Evolutionary conservation across 1,140 invertebrate genomes (phyloP), one percentile per base, ranked within the genome.

Genomic region (Drosophila ambigua): DNA sequence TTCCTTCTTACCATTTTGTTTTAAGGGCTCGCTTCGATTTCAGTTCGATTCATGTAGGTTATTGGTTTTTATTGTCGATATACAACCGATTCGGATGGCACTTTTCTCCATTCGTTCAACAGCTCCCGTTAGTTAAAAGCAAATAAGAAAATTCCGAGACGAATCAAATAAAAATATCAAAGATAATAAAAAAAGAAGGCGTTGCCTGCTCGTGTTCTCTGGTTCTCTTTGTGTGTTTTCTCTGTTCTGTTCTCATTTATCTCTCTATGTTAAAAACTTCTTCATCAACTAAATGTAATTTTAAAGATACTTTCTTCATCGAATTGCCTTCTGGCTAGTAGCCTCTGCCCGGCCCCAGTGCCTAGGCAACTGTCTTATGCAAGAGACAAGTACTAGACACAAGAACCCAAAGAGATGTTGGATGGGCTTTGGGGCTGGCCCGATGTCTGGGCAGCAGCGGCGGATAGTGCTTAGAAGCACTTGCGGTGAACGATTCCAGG

Each of bases 401-500:
- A 39, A 28, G 61, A 61, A 65, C 75, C 63, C 76, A 51, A 49
- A 31, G 67, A 72, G 75, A 79, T 85, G 62, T 74, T 81, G 82
- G 55, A 39, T 53, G 28, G 51, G 15, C 50, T 50, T 55, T n/a
- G 68, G 57, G 64, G 49, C 54, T 57, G 48, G 8, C 61, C 66
- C 49, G 53, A 69, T 61, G 69, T 72, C 59, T 61, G 69, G 67
- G 2, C 35, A 39, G 50, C 8, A 50, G 46, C 16, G 41, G 39
- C 28, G 46, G 48, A 15, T 43, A 50, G 50, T 57, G 72, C 63
- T 96, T 95, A 95, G 93, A 95, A 95, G 92, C 95, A 95, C 92
- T 95, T 95, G 84, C 94, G 93, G 92, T 95, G 94, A 49, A 95
- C 94, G 90, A 95, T 95, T 72, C 94, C 94, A 49, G 91, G 91